Evolutionary conservation across 2,797 vertebrate genomes (phyloP).

Genomic region (Iguana delicatissima): DNA sequence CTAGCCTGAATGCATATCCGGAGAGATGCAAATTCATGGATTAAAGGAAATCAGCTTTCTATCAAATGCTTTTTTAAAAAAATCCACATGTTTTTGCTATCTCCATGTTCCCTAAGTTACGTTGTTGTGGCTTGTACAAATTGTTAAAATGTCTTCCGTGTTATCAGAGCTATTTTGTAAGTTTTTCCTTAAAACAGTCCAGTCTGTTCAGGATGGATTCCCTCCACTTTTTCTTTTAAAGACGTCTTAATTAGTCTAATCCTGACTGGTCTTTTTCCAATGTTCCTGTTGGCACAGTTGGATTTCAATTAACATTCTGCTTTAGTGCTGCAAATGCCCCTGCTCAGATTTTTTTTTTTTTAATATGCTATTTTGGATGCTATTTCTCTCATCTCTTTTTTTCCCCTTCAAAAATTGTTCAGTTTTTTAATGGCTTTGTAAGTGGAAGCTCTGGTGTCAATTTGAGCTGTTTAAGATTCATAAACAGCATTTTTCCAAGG

Average conservation of each 20-base stretch:
- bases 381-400: slow-evolving; percentile 69
- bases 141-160: slow-evolving; percentile 50
- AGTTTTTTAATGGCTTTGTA: slow-evolving; percentile 66
- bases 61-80: slow-evolving; percentile 7
- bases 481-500: slow-evolving; percentile 24
- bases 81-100: slow-evolving; percentile 20
- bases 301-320: slow-evolving; percentile 86
- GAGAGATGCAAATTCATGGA: slow-evolving; percentile 7
- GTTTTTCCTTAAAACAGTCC: slow-evolving; percentile 79
- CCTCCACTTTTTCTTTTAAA: slow-evolving; percentile 76
- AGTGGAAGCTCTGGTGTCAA: slow-evolving; percentile 61
- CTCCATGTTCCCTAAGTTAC: slow-evolving; percentile 36
- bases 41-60: not conserved
- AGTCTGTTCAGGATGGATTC: slow-evolving; percentile 76
- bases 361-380: slow-evolving; percentile 76
- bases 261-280: slow-evolving; percentile 86
- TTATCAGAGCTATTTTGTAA: slow-evolving; percentile 57
- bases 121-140: slow-evolving; percentile 48
- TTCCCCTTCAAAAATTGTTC: slow-evolving; percentile 66
- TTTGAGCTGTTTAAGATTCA: slow-evolving; percentile 50
- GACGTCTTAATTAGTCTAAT: slow-evolving; percentile 87
- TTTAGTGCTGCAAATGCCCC: slow-evolving; percentile 80
- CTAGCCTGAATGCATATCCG: not conserved
- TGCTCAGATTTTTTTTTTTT: slow-evolving; percentile 63
- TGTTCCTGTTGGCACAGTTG: slow-evolving; percentile 85